These are phyloP conservation scores for Yponomeuta evonymella DNA, from an alignment of 2,888 invertebrate species.

Conservation along the genomic window DNA sequence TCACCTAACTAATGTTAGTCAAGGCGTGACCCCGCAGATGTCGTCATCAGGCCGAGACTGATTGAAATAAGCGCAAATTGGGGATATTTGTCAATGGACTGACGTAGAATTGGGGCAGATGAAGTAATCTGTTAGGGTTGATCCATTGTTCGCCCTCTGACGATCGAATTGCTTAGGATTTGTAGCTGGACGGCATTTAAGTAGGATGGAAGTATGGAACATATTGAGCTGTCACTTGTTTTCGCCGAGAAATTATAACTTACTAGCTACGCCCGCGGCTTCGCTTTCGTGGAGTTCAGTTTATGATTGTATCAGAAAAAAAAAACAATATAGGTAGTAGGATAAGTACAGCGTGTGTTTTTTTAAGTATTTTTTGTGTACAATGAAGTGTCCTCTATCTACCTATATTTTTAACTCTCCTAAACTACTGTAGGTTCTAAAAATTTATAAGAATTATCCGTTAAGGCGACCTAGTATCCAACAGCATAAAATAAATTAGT, in stretches of 20 bases:
- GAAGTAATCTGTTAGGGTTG: slow-evolving; percentile 36
- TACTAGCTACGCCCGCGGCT: too few relatives aligned
- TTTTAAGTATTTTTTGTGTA: too few relatives aligned
- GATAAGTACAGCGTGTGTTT: too few relatives aligned
- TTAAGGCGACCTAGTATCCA: too few relatives aligned
- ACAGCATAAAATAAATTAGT: too few relatives aligned
- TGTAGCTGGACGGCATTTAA: background rate
- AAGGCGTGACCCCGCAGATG: slow-evolving; percentile 6
- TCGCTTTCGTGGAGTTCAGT: too few relatives aligned
- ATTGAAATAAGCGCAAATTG: slow-evolving; percentile 35
- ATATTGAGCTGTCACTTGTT: background rate
- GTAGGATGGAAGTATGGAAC: background rate
- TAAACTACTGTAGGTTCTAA: too few relatives aligned
- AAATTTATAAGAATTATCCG: too few relatives aligned
- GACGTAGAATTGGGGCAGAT: slow-evolving; percentile 50
- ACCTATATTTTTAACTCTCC: too few relatives aligned
- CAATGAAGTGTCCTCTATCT: too few relatives aligned
- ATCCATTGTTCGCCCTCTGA: slow-evolving; percentile 2
- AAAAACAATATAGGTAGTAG: too few relatives aligned
- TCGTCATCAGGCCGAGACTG: background rate
- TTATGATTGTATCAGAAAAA: too few relatives aligned
- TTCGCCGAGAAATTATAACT: background rate
- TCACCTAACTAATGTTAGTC: background rate
- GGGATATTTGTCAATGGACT: slow-evolving; percentile 48
- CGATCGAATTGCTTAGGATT: background rate